Conservation (phyloP, 1,140 invertebrate species). For the Manduca sexta region DNA sequence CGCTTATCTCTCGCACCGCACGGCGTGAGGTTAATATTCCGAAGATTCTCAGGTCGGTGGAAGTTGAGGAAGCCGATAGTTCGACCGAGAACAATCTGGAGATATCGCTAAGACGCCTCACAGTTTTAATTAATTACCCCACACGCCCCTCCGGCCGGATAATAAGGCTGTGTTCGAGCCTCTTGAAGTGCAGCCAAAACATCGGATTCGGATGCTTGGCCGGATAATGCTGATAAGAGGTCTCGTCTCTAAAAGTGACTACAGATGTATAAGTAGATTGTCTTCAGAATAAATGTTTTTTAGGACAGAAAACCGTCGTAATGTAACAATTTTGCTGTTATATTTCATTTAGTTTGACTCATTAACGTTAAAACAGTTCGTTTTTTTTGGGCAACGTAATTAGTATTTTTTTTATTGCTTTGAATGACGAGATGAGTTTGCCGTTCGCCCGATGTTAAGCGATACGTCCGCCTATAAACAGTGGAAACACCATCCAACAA, state of each 20-base stretch:
- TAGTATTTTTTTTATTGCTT: no score
- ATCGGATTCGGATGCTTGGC: neutral
- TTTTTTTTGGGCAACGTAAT: no score
- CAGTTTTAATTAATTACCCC: conserved; percentile 43
- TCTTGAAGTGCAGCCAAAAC: conserved; percentile 2
- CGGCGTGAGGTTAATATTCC: conserved; percentile 14
- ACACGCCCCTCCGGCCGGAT: neutral
- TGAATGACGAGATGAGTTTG: no score
- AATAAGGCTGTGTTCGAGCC: conserved; percentile 8
- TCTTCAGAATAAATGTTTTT: no score
- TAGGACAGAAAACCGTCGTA: no score
- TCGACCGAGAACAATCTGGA: conserved; percentile 36
- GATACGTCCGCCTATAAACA: no score
- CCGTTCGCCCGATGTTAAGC: no score
- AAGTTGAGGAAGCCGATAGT: conserved; percentile 36
- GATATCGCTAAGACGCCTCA: conserved; percentile 36
- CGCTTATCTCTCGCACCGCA: conserved; percentile 8
- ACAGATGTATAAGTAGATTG: neutral
- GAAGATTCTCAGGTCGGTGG: conserved; percentile 37
- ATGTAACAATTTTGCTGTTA: no score
- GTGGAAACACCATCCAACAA: no score
- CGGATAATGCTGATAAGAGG: neutral
- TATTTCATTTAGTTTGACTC: no score
- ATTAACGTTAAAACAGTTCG: no score
- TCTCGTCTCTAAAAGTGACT: no score